Base-by-base conservation (phyloP, 1,140 invertebrate species). In the Tetramorium simillimum region DNA sequence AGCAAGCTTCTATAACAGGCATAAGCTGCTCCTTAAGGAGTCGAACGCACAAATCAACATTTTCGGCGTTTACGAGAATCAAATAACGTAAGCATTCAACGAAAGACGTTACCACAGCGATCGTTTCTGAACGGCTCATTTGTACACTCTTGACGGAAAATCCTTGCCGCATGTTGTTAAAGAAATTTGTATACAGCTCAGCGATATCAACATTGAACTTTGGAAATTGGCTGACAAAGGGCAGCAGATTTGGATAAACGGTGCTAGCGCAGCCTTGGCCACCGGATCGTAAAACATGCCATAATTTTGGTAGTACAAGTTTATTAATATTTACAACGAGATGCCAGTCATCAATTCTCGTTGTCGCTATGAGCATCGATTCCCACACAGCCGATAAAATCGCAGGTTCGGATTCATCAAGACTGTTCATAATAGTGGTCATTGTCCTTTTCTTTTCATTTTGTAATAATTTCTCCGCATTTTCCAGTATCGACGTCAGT, bases 221-320 rank as follows among this genome's bases (percentile, higher is more conserved):
- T n/a, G 97, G 96, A 67, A 98, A 95, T 89, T 97, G 96, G 63
- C 97, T 97, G 1, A 98, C 89, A 58, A 98, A 96, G 7, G 97
- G 97, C 21, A 98, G 92, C 28, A 98, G 92, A 94, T 97, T 97
- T 12, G 97, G 97, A 92, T 96, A 97, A 88, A 98, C 96, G 5
- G 96, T 94, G 78, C 94, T 94, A 12, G 97, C 97, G 95, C 97
- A 97, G 67, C 97, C 97, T 91, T 96, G 94, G 5, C 97, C 97
- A 46, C 96, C 97, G 91, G 96, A 96, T 91, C 96, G 95, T 49
- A 98, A 91, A 43, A 98, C 94, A 40, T 95, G 95, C 92, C 96
- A 97, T 0, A 98, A 92, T 94, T 97, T 97, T 1, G 97, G 97
- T 63, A 98, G 94, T 18, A 98, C 94, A 10, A 96, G 94, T 95